Evolutionary conservation across 92 coral and sea anemone species (phyloP).

Genomic region (Pocillopora meandrina): DNA sequence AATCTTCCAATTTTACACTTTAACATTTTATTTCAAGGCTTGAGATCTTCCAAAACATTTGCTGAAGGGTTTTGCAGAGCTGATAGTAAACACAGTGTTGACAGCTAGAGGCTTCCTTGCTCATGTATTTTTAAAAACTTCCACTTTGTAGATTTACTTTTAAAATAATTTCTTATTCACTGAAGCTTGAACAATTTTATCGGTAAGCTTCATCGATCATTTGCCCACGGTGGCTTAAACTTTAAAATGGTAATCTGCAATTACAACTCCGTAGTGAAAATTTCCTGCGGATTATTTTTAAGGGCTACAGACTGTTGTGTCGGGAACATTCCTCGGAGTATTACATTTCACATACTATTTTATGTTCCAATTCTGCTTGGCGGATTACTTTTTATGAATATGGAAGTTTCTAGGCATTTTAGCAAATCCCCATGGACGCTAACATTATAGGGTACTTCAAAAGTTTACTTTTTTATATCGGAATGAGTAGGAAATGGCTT

Average conservation of each 20-base stretch:
- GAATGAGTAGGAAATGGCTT: constrained; percentile 2
- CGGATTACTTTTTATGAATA: constrained; percentile 27
- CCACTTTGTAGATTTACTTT: constrained; percentile 65
- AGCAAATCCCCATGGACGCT: constrained; percentile 29
- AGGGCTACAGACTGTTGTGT: neutral
- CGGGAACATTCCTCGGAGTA: neutral
- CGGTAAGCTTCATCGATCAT: constrained; percentile 52
- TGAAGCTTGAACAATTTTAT: constrained; percentile 53
- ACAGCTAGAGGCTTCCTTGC: constrained; percentile 65
- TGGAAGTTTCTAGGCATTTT: constrained; percentile 38
- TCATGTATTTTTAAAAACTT: constrained; percentile 87
- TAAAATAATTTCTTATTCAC: constrained; percentile 52
- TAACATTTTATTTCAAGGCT: constrained; percentile 21
- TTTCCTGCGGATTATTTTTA: neutral
- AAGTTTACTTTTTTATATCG: neutral
- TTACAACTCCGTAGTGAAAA: constrained; percentile 20
- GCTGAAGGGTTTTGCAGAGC: constrained; percentile 31
- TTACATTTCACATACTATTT: constrained; percentile 26
- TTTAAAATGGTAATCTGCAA: constrained; percentile 21
- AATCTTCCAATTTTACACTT: constrained; percentile 16
- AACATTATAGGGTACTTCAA: constrained; percentile 15
- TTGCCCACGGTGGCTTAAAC: constrained; percentile 38
- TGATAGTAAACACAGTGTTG: constrained; percentile 75
- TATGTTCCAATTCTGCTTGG: constrained; percentile 36
- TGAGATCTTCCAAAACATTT: constrained; percentile 19